Evolutionary conservation across 2,888 invertebrate species (phyloP).

Genomic region (Heteropelma amictum): DNA sequence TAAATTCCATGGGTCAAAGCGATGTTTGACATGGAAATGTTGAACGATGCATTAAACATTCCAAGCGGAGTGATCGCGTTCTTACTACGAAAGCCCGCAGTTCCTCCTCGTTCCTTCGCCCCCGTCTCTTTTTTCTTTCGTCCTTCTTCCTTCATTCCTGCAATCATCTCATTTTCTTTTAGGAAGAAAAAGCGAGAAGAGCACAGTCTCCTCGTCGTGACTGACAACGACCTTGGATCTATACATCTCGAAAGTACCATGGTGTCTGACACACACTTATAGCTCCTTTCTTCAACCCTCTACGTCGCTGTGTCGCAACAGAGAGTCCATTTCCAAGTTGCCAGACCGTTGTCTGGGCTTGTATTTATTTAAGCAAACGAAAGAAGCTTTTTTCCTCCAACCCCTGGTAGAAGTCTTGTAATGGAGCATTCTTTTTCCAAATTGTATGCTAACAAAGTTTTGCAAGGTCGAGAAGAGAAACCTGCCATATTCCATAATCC

Average conservation of each 20-base stretch:
- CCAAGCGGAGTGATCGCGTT: constrained; percentile 64
- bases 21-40: constrained; percentile 78
- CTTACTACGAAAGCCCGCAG: constrained; percentile 14
- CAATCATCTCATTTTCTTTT: constrained; percentile 48
- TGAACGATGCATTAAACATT: constrained; percentile 78
- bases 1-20: constrained; percentile 77
- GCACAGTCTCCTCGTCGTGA: constrained; percentile 21
- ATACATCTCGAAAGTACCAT: not conserved
- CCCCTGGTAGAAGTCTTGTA: constrained; percentile 7
- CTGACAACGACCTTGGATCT: constrained; percentile 16
- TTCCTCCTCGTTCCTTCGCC: not conserved
- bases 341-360: constrained; percentile 68
- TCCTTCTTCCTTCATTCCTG: constrained; percentile 48
- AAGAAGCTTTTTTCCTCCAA: constrained; percentile 58
- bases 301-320: constrained; percentile 12
- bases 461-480: constrained; percentile 69
- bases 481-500: too few relatives aligned
- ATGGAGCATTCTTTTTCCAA: constrained; percentile 61
- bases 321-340: constrained; percentile 20
- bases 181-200: constrained; percentile 24
- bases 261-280: constrained; percentile 30
- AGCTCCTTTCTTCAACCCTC: constrained; percentile 41
- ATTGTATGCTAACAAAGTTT: constrained; percentile 57
- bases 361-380: constrained; percentile 77
- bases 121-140: constrained; percentile 50